These are phyloP conservation scores for Gymnothorax javanicus DNA, from an alignment of 2,797 vertebrate genomes.

Conservation along the genomic window DNA sequence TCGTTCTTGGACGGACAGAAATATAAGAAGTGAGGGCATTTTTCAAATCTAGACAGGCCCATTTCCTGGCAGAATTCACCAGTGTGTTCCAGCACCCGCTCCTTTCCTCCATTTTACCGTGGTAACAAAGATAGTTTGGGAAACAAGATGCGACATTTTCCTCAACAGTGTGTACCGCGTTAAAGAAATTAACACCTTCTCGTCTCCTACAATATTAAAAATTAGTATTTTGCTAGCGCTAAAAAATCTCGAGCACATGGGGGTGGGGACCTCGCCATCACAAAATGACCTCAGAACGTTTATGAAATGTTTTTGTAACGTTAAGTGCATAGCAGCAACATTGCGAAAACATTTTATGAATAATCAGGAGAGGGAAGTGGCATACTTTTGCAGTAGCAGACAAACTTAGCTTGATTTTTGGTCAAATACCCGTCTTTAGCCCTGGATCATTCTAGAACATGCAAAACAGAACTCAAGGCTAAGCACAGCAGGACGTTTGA, in stretches of 20 bases:
- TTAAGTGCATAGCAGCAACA: too few species aligned
- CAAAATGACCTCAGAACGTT: too few species aligned
- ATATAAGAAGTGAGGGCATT: neutral
- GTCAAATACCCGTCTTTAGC: neutral
- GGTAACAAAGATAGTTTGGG: neutral
- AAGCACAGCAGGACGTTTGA: neutral
- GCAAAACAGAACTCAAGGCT: too few species aligned
- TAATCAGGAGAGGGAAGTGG: too few species aligned
- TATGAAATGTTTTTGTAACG: too few species aligned
- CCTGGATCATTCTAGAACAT: neutral
- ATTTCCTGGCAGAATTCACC: neutral
- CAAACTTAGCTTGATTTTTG: neutral
- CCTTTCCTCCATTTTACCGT: neutral
- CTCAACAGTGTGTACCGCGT: too few species aligned
- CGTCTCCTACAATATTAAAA: too few species aligned
- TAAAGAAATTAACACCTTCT: too few species aligned
- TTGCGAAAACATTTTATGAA: too few species aligned
- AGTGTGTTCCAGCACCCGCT: neutral
- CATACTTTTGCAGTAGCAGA: neutral
- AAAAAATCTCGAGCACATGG: too few species aligned
- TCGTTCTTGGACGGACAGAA: neutral
- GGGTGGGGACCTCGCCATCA: too few species aligned
- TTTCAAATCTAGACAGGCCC: neutral
- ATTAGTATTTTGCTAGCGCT: too few species aligned
- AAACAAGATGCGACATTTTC: neutral